Base-by-base conservation (phyloP, 2,113 vertebrate genomes). In the Electrona antarctica region DNA sequence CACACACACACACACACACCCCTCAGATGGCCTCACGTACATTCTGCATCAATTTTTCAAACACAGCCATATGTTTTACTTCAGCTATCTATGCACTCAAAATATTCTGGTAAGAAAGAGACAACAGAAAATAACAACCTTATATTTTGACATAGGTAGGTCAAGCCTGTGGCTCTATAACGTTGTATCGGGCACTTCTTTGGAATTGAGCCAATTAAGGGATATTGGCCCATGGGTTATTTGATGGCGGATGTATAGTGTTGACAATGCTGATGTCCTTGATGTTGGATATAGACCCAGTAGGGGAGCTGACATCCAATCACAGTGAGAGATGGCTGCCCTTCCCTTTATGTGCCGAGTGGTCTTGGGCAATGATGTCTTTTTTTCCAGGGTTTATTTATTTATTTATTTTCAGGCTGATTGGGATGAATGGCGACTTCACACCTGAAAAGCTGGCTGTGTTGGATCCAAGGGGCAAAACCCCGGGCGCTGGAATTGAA, bases 31-130 rank as follows among this genome's bases (percentile, higher is more conserved):
- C 75, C 65, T 70, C 69, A 50, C 71, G 76, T 82, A 81, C 81
- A 69, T 84, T 45, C 61, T 58, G 60, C 77, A 90, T 90, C 59
- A 52, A 90, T 92, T 85, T 93, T 91, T 90, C 87, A 90, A 88
- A 74, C 79, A 52, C 72, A 76, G 66, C 86, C 89, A 89, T 90
- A 89, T 84, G 84, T 89, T 87, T 87, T 86, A 83, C 61, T 72
- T 73, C 78, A 80, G 71, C n/a, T 87, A 67, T 50, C 63, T 76
- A 66, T 64, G 74, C 66, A 41, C 3, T 41, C 74, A 82, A 86
- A 82, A 79, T 71, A 74, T 87, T 73, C 46, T 15, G 69, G 33
- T 41, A 4, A 79, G 74, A 75, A 80, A 85, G 85, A 85, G 81
- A 60, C 15, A 51, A 28, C 10, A 11, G 1, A 61, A 57, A 64